These are phyloP conservation scores for Spea multiplicata DNA, from an alignment of 2,113 vertebrate genomes.

Conservation along the genomic window DNA sequence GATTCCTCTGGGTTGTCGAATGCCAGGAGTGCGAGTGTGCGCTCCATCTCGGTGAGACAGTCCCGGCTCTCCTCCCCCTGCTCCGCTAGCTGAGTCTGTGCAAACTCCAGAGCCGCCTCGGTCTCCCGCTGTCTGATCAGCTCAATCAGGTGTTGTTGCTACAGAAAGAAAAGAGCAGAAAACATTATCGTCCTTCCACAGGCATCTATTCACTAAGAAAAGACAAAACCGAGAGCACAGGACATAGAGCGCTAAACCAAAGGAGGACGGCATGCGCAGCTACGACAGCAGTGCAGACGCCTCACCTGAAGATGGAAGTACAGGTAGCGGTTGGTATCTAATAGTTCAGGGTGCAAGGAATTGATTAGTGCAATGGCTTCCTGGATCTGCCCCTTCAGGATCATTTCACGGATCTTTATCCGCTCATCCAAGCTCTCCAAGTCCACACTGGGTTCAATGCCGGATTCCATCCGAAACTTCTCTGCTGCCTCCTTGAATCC, in stretches of 20 bases:
- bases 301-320: conserved; percentile 95
- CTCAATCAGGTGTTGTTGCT: conserved; percentile 98
- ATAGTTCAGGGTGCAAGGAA: conserved; percentile 92
- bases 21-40: conserved; percentile 88
- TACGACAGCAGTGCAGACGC: background rate
- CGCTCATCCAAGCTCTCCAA: conserved; percentile 93
- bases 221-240: too few relatives aligned
- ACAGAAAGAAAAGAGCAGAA: background rate
- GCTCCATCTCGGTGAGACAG: conserved; percentile 96
- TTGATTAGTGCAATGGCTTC: conserved; percentile 94
- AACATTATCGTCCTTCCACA: too few relatives aligned
- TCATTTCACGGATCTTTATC: conserved; percentile 97
- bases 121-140: conserved; percentile 95
- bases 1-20: conserved; percentile 96
- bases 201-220: too few relatives aligned
- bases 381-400: conserved; percentile 94
- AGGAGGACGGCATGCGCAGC: too few relatives aligned
- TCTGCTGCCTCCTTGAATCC: conserved; percentile 98
- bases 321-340: conserved; percentile 97
- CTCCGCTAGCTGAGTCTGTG: conserved; percentile 94
- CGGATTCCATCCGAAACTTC: conserved; percentile 96
- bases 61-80: conserved; percentile 97
- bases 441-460: conserved; percentile 94
- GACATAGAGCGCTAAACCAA: too few relatives aligned
- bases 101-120: conserved; percentile 93